These are phyloP conservation scores for Drosophila sechellia DNA, from an alignment of 1,140 invertebrate genomes.

Conservation along the genomic window DNA sequence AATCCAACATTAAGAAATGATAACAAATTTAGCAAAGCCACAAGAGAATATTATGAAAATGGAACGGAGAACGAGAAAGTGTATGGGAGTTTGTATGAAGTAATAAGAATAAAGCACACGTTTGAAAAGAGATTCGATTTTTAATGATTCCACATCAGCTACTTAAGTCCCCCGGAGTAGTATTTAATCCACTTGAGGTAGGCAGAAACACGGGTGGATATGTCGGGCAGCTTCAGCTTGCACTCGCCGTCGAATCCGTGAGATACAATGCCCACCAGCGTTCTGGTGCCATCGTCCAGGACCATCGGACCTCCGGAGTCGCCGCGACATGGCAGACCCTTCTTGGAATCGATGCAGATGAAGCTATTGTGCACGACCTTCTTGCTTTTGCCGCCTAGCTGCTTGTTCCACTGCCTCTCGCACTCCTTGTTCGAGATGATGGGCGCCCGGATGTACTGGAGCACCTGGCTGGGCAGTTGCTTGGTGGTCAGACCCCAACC, in stretches of 20 bases:
- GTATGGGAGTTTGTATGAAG: conserved; percentile 76
- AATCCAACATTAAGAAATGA: conserved; percentile 45
- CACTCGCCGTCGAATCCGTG: conserved; percentile 55
- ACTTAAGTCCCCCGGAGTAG: conserved; percentile 21
- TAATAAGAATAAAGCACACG: conserved; percentile 82
- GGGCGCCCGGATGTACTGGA: conserved; percentile 35
- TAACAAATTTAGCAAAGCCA: conserved; percentile 75
- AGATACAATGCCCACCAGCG: conserved; percentile 57
- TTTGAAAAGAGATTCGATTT: conserved; percentile 64
- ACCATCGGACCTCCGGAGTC: conserved; percentile 63
- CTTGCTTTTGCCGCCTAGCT: conserved; percentile 4
- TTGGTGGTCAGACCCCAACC: conserved; percentile 55
- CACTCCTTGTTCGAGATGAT: conserved; percentile 53
- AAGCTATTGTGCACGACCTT: conserved; percentile 38
- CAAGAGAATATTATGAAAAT: conserved; percentile 53
- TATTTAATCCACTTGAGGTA: conserved; percentile 43
- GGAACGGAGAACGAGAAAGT: conserved; percentile 40
- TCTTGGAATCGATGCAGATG: conserved; percentile 44
- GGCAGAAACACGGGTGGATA: conserved; percentile 45
- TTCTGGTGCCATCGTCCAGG: conserved; percentile 32
- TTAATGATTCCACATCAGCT: conserved; percentile 5
- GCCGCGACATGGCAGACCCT: conserved; percentile 53
- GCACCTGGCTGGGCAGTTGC: not conserved
- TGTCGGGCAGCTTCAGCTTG: conserved; percentile 38
- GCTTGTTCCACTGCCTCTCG: conserved; percentile 44